These are phyloP conservation scores for Equus przewalskii DNA, from an alignment of 2,113 vertebrate genomes.

Conservation along the genomic window DNA sequence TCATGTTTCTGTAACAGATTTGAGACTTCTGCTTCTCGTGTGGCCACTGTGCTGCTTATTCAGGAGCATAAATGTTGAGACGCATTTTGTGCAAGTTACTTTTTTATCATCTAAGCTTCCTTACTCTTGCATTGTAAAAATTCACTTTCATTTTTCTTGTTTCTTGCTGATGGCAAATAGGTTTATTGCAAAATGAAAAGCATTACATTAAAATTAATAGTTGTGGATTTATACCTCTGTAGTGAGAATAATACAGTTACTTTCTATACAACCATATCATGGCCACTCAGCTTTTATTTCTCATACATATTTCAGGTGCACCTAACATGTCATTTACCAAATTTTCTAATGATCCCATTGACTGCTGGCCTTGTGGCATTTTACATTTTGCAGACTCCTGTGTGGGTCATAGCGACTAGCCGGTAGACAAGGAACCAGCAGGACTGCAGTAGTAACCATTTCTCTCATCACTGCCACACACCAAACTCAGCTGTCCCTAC, in stretches of 20 bases:
- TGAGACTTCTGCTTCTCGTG: background rate
- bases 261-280: background rate
- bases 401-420: background rate
- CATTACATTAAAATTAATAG: background rate
- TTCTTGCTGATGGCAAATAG: background rate
- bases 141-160: background rate
- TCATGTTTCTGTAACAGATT: background rate
- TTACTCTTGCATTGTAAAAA: background rate
- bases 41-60: background rate
- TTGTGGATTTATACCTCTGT: background rate
- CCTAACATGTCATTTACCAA: background rate
- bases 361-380: background rate
- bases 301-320: background rate
- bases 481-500: background rate
- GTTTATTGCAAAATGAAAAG: background rate
- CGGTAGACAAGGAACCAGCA: background rate
- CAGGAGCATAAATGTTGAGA: background rate
- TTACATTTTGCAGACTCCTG: background rate
- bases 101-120: background rate
- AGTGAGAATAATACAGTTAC: background rate
- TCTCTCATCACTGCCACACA: background rate
- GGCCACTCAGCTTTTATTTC: background rate
- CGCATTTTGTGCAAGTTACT: background rate
- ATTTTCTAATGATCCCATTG: background rate
- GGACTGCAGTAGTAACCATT: background rate